Conservation (phyloP, 2,888 invertebrate genomes). For the Ligdia adustata region DNA sequence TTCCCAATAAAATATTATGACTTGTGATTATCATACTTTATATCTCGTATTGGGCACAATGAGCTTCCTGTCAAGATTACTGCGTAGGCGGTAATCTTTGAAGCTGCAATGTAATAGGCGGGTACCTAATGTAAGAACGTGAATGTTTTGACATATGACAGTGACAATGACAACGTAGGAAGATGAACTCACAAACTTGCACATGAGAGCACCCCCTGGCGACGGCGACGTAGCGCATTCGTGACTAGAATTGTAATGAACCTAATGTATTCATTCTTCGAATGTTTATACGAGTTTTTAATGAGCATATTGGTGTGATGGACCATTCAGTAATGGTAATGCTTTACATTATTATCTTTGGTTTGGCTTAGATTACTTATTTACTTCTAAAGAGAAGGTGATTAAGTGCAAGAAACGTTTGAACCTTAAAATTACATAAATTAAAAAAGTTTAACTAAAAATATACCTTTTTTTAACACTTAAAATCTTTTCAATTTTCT, state of each 20-base stretch:
- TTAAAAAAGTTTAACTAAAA: too few relatives aligned
- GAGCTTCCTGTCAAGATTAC: conserved; percentile 60
- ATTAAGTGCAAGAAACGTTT: too few relatives aligned
- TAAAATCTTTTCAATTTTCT: too few relatives aligned
- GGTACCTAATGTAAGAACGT: conserved; percentile 13
- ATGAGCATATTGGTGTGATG: conserved; percentile 25
- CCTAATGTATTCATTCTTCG: conserved; percentile 25
- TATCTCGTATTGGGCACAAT: conserved; percentile 51
- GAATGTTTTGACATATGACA: conserved; percentile 42
- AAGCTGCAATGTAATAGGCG: conserved; percentile 41
- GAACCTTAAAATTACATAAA: too few relatives aligned
- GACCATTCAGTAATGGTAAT: too few relatives aligned
- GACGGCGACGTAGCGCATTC: conserved; percentile 16
- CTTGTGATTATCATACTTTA: conserved; percentile 34
- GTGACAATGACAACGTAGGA: conserved; percentile 45
- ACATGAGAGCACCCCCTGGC: background rate
- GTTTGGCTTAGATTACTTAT: too few relatives aligned
- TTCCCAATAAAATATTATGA: too few relatives aligned
- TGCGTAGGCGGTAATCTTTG: conserved; percentile 61
- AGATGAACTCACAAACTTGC: conserved; percentile 22
- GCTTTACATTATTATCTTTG: too few relatives aligned
- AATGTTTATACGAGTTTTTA: conserved; percentile 24
- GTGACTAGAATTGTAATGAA: conserved; percentile 33
- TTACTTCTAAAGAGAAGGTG: too few relatives aligned
- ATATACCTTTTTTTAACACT: too few relatives aligned